Conservation (phyloP, 2,113 vertebrate genomes). For the Poecile atricapillus region DNA sequence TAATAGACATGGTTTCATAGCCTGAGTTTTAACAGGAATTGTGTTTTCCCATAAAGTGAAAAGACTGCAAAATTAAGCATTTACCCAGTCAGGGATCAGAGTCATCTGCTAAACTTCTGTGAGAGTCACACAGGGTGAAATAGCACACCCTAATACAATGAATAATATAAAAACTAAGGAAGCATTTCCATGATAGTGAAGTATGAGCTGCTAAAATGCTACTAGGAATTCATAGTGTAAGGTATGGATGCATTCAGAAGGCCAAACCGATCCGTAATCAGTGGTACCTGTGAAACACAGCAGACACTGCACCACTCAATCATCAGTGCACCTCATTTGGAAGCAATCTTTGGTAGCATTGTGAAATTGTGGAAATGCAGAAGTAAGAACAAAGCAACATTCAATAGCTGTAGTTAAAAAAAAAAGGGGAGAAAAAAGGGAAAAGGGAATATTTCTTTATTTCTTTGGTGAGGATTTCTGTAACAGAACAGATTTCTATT, state of each 20-base stretch:
- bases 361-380: neutral
- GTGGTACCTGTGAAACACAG: neutral
- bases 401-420: neutral
- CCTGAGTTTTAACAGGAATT: neutral
- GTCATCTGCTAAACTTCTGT: neutral
- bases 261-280: neutral
- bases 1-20: neutral
- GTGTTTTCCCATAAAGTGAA: neutral
- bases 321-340: neutral
- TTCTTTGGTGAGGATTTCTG: neutral
- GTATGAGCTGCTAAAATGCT: neutral
- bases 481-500: neutral
- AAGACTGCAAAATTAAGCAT: neutral
- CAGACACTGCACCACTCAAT: neutral
- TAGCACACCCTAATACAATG: neutral
- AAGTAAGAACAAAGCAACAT: neutral
- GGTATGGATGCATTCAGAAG: neutral
- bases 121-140: neutral
- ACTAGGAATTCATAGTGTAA: neutral
- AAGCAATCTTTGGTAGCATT: neutral
- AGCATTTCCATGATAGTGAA: neutral
- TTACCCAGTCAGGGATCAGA: neutral
- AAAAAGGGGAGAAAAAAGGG: neutral
- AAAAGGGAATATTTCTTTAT: fast-evolving
- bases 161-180: neutral